A percentile compares a stretch with the other conserved stretches of the same genome.
These are phyloP conservation scores for Rhagophthalmus giganteus DNA, from an alignment of 2,888 invertebrate genomes.

Conservation along the genomic window DNA sequence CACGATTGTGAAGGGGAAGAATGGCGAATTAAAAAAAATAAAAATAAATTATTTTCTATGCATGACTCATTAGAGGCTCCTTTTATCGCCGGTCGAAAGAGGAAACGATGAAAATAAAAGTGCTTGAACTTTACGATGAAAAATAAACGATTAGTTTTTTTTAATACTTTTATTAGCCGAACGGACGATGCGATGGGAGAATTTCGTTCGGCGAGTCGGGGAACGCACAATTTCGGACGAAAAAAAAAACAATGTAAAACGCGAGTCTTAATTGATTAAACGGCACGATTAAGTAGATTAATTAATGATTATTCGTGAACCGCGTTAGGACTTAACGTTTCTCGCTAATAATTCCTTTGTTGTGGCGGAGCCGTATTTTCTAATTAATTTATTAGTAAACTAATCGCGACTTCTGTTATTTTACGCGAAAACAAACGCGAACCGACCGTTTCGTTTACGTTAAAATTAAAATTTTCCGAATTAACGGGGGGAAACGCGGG, in stretches of 20 bases:
- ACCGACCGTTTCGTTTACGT: background rate
- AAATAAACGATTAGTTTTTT: too few relatives aligned
- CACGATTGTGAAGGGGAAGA: conserved; percentile 32
- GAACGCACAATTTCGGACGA: too few relatives aligned
- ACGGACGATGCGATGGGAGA: too few relatives aligned
- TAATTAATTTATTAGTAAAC: too few relatives aligned
- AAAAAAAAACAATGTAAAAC: too few relatives aligned
- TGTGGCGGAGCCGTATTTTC: background rate
- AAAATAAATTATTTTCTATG: conserved; percentile 30
- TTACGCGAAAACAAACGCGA: background rate
- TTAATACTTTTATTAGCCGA: too few relatives aligned
- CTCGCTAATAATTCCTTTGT: background rate
- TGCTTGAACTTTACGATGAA: too few relatives aligned
- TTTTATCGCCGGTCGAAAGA: conserved; percentile 18
- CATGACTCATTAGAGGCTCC: conserved; percentile 33
- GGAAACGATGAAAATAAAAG: conserved; percentile 23
- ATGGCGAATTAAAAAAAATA: conserved; percentile 23
- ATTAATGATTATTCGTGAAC: background rate
- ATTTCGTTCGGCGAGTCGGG: too few relatives aligned
- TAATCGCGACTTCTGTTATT: too few relatives aligned
- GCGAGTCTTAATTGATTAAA: too few relatives aligned
- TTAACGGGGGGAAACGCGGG: background rate
- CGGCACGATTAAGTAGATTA: background rate
- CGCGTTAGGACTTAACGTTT: background rate
- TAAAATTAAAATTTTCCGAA: background rate